Conservation (phyloP, 2,113 vertebrate genomes). For the Prunella fulvescens region DNA sequence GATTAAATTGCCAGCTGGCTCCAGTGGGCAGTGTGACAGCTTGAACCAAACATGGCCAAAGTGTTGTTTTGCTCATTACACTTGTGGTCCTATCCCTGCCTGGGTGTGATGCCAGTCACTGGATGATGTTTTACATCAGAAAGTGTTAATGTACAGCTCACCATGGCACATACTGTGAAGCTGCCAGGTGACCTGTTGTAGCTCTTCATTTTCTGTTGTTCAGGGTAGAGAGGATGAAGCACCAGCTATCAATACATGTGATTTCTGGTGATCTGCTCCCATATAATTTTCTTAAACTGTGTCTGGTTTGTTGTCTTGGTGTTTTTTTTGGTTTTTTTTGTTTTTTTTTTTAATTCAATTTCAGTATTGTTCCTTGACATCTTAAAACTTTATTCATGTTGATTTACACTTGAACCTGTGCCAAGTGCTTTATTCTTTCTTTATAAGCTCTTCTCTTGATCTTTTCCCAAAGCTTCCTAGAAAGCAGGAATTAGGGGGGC, state of each 20-base stretch:
- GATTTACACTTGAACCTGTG: slow-evolving; percentile 10
- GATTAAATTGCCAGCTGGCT: neutral
- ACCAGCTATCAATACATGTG: neutral
- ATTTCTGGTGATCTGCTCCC: neutral
- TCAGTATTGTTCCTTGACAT: neutral
- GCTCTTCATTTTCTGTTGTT: neutral
- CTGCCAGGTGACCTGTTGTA: neutral
- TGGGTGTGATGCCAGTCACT: neutral
- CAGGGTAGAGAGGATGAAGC: neutral
- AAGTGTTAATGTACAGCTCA: neutral
- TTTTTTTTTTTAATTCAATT: neutral
- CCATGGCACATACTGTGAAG: neutral
- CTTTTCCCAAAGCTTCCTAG: neutral
- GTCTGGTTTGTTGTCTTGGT: neutral
- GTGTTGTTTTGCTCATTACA: neutral
- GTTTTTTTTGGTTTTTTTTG: neutral
- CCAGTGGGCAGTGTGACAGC: neutral
- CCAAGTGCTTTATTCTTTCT: neutral
- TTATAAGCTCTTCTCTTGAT: neutral
- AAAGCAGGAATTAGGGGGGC: neutral
- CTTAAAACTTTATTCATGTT: neutral
- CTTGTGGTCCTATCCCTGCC: neutral
- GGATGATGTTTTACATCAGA: neutral
- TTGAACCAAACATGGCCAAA: neutral
- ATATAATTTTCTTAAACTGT: neutral